Conservation (phyloP, 2,113 vertebrate genomes). For the Numida meleagris region DNA sequence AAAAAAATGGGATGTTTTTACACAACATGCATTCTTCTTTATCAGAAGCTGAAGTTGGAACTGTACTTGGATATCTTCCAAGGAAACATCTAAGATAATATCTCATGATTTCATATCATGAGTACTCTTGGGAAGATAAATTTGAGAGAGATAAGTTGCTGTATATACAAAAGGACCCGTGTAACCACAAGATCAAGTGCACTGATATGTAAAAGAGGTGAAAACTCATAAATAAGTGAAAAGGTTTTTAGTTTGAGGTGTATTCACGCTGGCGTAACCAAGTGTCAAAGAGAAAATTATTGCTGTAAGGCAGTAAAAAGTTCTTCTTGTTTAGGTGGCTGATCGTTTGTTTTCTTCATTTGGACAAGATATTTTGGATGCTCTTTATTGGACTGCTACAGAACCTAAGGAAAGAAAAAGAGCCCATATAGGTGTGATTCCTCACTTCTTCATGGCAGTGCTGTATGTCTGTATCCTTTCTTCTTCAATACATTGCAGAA, state of each 20-base stretch:
- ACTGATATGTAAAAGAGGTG: not conserved
- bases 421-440: slow-evolving; percentile 94
- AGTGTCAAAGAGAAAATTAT: not conserved
- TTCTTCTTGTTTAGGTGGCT: slow-evolving; percentile 84
- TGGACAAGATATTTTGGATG: slow-evolving; percentile 97
- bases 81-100: not conserved
- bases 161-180: not conserved
- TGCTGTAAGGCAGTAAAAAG: slow-evolving; percentile 18
- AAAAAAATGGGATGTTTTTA: not conserved
- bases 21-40: not conserved
- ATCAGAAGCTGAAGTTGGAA: not conserved
- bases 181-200: not conserved
- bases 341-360: slow-evolving; percentile 98
- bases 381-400: slow-evolving; percentile 98
- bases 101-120: not conserved
- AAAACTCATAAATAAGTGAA: not conserved
- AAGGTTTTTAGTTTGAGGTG: not conserved
- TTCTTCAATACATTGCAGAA: not conserved
- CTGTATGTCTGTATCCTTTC: slow-evolving; percentile 98
- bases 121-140: not conserved
- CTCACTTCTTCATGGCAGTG: slow-evolving; percentile 97
- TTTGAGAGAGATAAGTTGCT: not conserved
- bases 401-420: slow-evolving; percentile 95
- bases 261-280: not conserved
- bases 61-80: not conserved